These are phyloP conservation scores for Orchesellides sinensis DNA, from an alignment of 2,888 invertebrate genomes.

Conservation along the genomic window DNA sequence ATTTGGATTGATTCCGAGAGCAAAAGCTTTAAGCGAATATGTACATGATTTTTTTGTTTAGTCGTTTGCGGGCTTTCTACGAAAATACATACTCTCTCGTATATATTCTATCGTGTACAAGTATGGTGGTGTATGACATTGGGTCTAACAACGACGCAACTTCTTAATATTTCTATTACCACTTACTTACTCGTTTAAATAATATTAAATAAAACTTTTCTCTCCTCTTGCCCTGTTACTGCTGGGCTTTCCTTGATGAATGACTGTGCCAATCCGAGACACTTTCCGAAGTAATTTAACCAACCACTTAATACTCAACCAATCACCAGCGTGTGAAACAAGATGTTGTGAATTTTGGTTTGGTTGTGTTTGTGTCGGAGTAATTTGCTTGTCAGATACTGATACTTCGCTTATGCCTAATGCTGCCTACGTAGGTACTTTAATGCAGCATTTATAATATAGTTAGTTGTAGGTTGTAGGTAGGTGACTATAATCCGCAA, in stretches of 20 bases:
- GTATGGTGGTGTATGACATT: background rate
- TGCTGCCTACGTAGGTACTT: too few relatives aligned
- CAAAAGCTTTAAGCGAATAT: background rate
- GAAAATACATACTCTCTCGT: background rate
- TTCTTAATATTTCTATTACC: too few relatives aligned
- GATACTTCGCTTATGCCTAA: too few relatives aligned
- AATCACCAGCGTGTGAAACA: background rate
- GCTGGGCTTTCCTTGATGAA: slow-evolving; percentile 37
- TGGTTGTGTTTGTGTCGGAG: background rate
- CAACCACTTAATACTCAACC: background rate
- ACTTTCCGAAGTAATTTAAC: slow-evolving; percentile 30
- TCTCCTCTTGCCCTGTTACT: background rate
- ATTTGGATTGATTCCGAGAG: slow-evolving; percentile 22
- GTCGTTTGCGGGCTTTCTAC: background rate
- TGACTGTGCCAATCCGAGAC: slow-evolving; percentile 38
- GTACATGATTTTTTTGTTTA: background rate
- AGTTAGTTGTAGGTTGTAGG: too few relatives aligned
- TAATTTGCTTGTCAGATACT: slow-evolving; percentile 29
- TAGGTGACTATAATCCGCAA: too few relatives aligned
- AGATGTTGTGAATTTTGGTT: slow-evolving; percentile 25
- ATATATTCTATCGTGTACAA: too few relatives aligned
- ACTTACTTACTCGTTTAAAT: background rate
- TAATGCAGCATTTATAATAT: too few relatives aligned
- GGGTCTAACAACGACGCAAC: background rate
- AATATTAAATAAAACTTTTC: background rate